Base-by-base conservation (phyloP, 2,113 vertebrate species). In the Melospiza melodia region DNA sequence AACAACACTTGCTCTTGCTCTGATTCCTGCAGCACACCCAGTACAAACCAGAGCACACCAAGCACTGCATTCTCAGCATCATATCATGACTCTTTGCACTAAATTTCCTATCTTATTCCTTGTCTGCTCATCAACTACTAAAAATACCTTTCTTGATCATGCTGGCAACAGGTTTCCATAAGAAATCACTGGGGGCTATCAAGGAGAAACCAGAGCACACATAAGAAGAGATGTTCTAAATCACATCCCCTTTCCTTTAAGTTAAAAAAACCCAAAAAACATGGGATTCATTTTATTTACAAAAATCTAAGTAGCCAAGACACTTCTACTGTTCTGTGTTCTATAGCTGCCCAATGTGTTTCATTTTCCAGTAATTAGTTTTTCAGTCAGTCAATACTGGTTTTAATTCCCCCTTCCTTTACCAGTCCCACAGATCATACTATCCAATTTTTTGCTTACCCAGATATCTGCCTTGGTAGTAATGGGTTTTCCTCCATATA, bases 381-480 rank as follows among this genome's bases (percentile, higher is more conserved):
- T 39, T 61, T 12, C n/a, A 41, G 23, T n/a, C 31, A n/a, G 11
- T 4, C 55, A 35, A 4, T 4, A 11, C 15, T 22, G 12, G 5
- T 72, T 82, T 58, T 62, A 46, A 37, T 67, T 12, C 4, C 18
- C 10, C 5, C n/a, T 51, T 51, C 78, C 41, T 57, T n/a, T 35
- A 28, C 35, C 10, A 77, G 31, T 46, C 28, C 27, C 11, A 6
- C 35, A 30, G 22, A 72, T 48, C 76, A 18, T 14, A 59, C 21
- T 12, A 57, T 0, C 7, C 10, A 9, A 8, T 17, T 68, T 81
- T 93, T 88, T 61, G 18, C 99, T 98, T 98, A 99, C 99, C 99
- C 99, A 99, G 93, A 99, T 99, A 98, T 99, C 99, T 97, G 99
- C 99, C 98, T 99, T 99, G 81, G 99, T 99, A 96, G 99, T 99